A percentile compares a stretch with the other conserved stretches of the same genome.
phyloP scores from a whole-genome alignment of 1,140 invertebrate genomes.

The Scaptomyza graminum region DNA sequence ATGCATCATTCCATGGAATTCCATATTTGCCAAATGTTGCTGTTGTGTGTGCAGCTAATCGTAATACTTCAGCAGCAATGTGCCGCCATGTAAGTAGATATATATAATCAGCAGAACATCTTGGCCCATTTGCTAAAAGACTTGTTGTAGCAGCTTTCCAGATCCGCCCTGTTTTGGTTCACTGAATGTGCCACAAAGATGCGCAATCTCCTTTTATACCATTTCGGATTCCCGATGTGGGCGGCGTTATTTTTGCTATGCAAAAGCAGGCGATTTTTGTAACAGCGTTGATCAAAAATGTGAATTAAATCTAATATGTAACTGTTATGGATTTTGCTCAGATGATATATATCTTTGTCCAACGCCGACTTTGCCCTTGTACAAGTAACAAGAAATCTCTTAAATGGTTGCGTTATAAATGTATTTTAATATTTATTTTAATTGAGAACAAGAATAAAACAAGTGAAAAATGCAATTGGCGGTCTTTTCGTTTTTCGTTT shows the following conservation, averaged over 20 bases:
- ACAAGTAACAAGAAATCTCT: background rate
- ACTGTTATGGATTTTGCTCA: background rate
- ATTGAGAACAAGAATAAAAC: constrained; percentile 52
- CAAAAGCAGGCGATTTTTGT: background rate
- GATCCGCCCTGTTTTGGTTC: constrained; percentile 1
- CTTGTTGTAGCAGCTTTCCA: background rate
- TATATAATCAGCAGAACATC: background rate
- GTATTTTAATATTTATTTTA: constrained; percentile 57
- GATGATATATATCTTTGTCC: background rate
- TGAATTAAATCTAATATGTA: background rate
- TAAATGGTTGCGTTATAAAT: constrained; percentile 30
- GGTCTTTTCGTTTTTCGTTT: constrained; percentile 29
- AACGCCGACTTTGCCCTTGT: background rate
- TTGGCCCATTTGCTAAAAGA: background rate
- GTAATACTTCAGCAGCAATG: background rate
- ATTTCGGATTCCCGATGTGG: background rate
- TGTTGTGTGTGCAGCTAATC: background rate
- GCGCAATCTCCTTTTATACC: background rate
- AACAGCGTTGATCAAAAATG: background rate
- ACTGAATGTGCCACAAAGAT: background rate
- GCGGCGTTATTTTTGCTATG: background rate
- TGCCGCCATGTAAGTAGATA: background rate
- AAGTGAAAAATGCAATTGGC: constrained; percentile 40
- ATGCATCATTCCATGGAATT: background rate
- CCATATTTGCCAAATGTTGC: background rate